Percentiles rank a stretch among this genome's conserved stretches.
Evolutionary conservation across 2,888 invertebrate genomes (phyloP).

Genomic region (Tetragonisca angustula): DNA sequence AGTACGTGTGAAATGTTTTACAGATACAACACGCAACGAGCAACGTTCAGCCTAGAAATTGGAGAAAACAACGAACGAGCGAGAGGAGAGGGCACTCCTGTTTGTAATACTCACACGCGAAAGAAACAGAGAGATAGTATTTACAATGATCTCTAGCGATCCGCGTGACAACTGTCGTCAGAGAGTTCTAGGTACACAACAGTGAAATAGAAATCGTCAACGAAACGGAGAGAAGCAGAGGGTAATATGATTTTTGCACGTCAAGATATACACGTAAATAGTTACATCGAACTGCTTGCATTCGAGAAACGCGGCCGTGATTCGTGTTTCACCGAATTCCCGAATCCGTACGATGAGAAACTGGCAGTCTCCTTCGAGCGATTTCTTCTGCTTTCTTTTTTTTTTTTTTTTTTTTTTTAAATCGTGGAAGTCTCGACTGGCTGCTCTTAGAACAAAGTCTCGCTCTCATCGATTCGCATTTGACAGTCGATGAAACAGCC

Average conservation of each 20-base stretch:
- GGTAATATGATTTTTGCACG: conserved; percentile 8
- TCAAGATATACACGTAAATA: conserved; percentile 25
- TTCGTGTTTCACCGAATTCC: background rate
- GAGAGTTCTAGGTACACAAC: background rate
- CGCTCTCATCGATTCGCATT: background rate
- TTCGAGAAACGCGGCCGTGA: background rate
- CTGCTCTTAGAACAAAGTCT: background rate
- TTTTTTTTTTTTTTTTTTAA: background rate
- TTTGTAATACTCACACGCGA: conserved; percentile 36
- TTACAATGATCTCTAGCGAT: conserved; percentile 56
- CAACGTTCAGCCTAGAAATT: conserved; percentile 62
- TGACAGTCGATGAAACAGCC: background rate
- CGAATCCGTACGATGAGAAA: background rate
- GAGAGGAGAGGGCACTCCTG: conserved; percentile 22
- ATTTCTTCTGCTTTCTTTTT: no score
- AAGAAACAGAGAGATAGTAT: conserved; percentile 45
- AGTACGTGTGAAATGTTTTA: conserved; percentile 50
- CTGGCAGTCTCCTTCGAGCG: background rate
- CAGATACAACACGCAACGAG: conserved; percentile 60
- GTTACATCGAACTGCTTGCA: conserved; percentile 50
- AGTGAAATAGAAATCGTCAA: conserved; percentile 30
- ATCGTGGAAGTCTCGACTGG: background rate
- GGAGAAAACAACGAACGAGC: conserved; percentile 54
- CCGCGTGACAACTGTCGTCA: background rate
- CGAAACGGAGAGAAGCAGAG: conserved; percentile 45